Evolutionary conservation across 2,797 vertebrate species (phyloP), one percentile per base, ranked within the genome.

Genomic region (Psittacula derbiana): DNA sequence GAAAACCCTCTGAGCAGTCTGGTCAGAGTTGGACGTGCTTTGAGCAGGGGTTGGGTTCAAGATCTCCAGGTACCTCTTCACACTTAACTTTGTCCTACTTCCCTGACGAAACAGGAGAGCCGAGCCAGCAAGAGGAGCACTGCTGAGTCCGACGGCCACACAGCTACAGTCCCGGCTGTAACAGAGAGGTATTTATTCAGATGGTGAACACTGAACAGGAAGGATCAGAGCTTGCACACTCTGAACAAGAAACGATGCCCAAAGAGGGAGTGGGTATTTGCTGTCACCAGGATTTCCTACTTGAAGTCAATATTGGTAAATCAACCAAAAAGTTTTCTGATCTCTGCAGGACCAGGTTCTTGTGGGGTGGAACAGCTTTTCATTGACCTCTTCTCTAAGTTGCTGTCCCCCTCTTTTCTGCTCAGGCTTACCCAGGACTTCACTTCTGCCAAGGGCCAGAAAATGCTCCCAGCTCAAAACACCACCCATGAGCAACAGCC

Each of bases 241-340:
- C 16, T 60, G 65, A 80, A 41, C 53, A 84, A 80, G 86, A 92
- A 83, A 44, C 10, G 6, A 44, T 67, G 9, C 28, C 61, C 57
- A 47, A n/a, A 67, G 25, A 89, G n/a, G 87, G 81, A 91, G 64
- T 62, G 66, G 12, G 53, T 93, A 57, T 93, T 93, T 91, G 71
- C 71, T n/a, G 43, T 87, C 38, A 82, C 64, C 38, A 58, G 67
- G 74, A 89, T 87, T 89, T 91, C 50, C 61, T 91, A 40, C 55
- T 53, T 87, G 40, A 58, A 82, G 87, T 94, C 92, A 95, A 60
- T 93, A 91, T 85, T 82, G 41, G 64, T 85, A 66, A 69, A 87
- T 65, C n/a, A 58, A 58, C 31, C 20, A 50, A 58, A 5, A 80
- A 69, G 12, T 70, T 43, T 58, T 58, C 55, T 87, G 85, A 76